phyloP scores from a whole-genome alignment of 1,140 invertebrate genomes.

The Zaprionus gabonicus region DNA sequence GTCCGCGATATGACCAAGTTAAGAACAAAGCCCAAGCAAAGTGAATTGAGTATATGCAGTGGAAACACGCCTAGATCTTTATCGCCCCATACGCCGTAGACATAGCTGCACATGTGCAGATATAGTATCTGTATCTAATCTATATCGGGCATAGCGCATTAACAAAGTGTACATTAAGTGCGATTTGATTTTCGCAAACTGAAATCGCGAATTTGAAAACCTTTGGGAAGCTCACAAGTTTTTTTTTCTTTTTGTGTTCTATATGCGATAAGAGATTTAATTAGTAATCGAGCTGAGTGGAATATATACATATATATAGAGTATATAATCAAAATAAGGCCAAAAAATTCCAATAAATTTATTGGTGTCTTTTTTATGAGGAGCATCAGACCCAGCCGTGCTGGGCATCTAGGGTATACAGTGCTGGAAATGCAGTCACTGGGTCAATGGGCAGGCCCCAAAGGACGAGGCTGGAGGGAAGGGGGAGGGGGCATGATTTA shows the following conservation, averaged over 20 bases:
- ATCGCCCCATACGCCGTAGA: background rate
- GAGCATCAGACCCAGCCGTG: background rate
- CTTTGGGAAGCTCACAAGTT: background rate
- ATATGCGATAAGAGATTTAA: background rate
- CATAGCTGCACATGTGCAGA: background rate
- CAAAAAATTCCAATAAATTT: background rate
- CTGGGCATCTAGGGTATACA: background rate
- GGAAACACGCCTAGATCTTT: background rate
- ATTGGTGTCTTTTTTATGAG: background rate
- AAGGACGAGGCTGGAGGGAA: background rate
- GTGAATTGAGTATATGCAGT: background rate
- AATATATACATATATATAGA: background rate
- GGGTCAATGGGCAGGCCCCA: slow-evolving; percentile 22
- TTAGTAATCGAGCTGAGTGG: background rate
- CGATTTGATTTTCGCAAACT: background rate
- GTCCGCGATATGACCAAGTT: slow-evolving; percentile 16
- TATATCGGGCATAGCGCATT: background rate
- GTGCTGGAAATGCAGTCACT: slow-evolving; percentile 19
- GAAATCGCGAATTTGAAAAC: background rate
- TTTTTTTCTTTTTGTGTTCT: background rate
- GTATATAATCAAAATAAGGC: slow-evolving; percentile 18
- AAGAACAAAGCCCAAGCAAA: slow-evolving; percentile 30
- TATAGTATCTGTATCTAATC: background rate
- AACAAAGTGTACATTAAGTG: background rate
- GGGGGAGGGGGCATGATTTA: background rate